These are phyloP conservation scores for Drosophila demipolita DNA, from an alignment of 2,888 invertebrate genomes.

Conservation along the genomic window DNA sequence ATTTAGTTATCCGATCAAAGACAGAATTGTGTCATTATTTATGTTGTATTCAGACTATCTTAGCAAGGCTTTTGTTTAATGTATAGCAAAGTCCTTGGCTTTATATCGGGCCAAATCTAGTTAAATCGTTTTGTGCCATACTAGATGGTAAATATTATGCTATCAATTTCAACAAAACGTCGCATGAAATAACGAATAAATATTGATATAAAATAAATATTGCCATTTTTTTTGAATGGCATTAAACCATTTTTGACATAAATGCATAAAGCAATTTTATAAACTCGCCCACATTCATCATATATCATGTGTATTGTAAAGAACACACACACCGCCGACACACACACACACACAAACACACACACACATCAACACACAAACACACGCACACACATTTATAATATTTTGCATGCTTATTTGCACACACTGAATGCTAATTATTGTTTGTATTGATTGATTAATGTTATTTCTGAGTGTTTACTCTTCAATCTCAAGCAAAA, in stretches of 20 bases:
- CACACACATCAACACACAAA: not conserved
- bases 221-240: not conserved
- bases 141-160: not conserved
- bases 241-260: not conserved
- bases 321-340: not conserved
- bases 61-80: not conserved
- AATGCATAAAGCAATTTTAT: not conserved
- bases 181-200: not conserved
- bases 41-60: not conserved
- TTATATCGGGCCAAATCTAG: not conserved
- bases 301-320: not conserved
- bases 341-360: not conserved
- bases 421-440: conserved; percentile 39
- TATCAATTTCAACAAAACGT: not conserved
- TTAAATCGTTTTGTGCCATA: not conserved
- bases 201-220: not conserved
- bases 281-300: not conserved
- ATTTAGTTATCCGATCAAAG: conserved; percentile 7
- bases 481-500: conserved; percentile 10
- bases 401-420: conserved; percentile 24
- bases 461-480: conserved; percentile 42
- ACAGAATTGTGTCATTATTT: conserved; percentile 7
- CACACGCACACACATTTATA: not conserved
- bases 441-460: conserved; percentile 35
- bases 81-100: not conserved